Conservation (phyloP, 92 coral and sea anemone species). For the Porites lobata region DNA sequence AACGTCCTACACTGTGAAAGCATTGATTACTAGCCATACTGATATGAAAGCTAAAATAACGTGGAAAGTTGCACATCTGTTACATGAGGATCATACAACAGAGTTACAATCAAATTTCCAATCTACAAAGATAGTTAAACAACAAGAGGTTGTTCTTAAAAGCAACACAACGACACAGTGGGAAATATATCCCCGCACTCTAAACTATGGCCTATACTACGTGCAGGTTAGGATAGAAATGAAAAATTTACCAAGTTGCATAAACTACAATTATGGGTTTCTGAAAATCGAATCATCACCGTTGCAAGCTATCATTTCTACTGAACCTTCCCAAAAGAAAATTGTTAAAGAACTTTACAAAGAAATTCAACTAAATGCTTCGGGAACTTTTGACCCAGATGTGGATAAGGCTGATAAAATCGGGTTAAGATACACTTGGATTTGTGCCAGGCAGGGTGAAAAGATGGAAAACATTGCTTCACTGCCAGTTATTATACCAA, state of each 20-base stretch:
- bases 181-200: constrained; percentile 49
- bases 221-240: constrained; percentile 51
- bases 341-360: constrained; percentile 58
- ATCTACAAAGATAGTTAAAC: background rate
- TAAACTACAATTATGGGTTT: constrained; percentile 67
- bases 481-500: constrained; percentile 29
- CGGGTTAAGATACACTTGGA: constrained; percentile 68
- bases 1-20: constrained; percentile 2
- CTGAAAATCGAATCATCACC: constrained; percentile 53
- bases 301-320: constrained; percentile 35
- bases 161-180: background rate
- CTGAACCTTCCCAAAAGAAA: background rate
- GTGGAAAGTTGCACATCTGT: constrained; percentile 27
- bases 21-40: background rate
- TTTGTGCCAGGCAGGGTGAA: constrained; percentile 66
- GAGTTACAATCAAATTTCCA: background rate
- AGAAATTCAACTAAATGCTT: constrained; percentile 51
- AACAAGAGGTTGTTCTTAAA: background rate
- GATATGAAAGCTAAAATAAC: background rate
- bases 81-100: background rate
- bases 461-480: background rate
- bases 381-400: constrained; percentile 62
- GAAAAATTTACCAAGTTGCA: constrained; percentile 27
- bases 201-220: constrained; percentile 69
- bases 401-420: background rate